A percentile compares a stretch with the other conserved stretches of the same genome.
phyloP scores from a whole-genome alignment of 2,113 vertebrate genomes.

The Hemibagrus wyckioides region DNA sequence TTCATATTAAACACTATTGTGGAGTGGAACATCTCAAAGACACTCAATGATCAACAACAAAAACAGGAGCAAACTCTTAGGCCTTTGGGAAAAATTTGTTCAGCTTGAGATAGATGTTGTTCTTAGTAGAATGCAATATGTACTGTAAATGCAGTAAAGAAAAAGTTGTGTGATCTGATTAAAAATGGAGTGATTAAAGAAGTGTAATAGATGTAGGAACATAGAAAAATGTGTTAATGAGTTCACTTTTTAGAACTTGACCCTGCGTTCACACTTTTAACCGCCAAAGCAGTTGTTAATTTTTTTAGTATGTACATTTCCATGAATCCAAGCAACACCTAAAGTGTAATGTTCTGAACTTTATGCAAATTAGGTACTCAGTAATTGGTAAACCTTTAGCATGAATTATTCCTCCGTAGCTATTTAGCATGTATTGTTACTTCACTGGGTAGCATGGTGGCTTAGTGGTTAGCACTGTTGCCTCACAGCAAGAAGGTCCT shows the following conservation, averaged over 20 bases:
- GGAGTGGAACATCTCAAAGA: too few species aligned
- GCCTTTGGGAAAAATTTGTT: too few species aligned
- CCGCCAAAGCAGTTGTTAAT: background rate
- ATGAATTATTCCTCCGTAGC: background rate
- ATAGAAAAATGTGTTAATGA: slow-evolving; percentile 4
- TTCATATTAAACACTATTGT: too few species aligned
- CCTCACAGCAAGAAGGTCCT: too few species aligned
- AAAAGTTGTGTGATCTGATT: background rate
- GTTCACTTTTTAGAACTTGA: too few species aligned
- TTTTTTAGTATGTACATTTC: background rate
- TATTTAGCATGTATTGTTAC: background rate
- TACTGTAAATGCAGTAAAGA: background rate
- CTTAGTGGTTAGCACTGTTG: too few species aligned
- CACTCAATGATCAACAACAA: too few species aligned
- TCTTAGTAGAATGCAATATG: background rate
- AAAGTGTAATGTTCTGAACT: background rate
- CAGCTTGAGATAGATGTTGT: background rate
- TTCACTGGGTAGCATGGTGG: too few species aligned
- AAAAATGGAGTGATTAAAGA: background rate
- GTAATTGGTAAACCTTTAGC: background rate
- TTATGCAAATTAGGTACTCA: background rate
- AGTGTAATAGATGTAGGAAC: background rate
- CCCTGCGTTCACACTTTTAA: background rate
- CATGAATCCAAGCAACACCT: background rate
- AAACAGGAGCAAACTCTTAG: too few species aligned